A percentile compares a stretch with the other conserved stretches of the same genome.
phyloP scores from a whole-genome alignment of 2,797 vertebrate genomes.

The Poeciliopsis gracilis region DNA sequence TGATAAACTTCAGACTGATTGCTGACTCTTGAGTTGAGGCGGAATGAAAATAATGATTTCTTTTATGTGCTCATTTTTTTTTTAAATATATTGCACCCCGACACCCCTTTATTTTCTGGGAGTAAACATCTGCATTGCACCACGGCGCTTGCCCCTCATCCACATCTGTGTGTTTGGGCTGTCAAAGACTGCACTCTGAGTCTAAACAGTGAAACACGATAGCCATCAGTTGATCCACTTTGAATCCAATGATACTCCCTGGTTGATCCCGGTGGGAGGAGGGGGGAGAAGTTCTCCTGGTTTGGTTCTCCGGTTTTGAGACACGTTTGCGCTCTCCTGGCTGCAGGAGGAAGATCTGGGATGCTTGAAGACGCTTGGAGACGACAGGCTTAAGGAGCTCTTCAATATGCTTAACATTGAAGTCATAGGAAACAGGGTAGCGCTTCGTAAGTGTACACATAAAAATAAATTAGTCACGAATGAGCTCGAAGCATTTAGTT shows the following conservation, averaged over 20 bases:
- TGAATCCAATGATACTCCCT: constrained; percentile 75
- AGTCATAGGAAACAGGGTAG: background rate
- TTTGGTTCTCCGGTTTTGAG: constrained; percentile 54
- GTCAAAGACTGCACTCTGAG: constrained; percentile 48
- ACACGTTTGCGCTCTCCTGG: constrained; percentile 64
- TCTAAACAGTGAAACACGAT: constrained; percentile 72
- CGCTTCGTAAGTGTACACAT: background rate
- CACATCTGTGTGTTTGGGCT: constrained; percentile 67
- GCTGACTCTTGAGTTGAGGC: constrained; percentile 12
- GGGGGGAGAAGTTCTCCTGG: constrained; percentile 44
- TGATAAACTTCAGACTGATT: constrained; percentile 23
- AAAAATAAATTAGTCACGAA: constrained; percentile 7
- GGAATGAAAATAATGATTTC: constrained; percentile 16
- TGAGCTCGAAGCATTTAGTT: constrained; percentile 32
- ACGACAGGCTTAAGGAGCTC: background rate
- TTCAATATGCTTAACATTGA: background rate
- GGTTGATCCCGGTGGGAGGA: constrained; percentile 66
- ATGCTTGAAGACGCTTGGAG: background rate
- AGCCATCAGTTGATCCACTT: constrained; percentile 77
- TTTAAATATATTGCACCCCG: background rate
- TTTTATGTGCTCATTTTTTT: background rate
- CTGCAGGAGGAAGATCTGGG: constrained; percentile 21
- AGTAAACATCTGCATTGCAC: constrained; percentile 79
- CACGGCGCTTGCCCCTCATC: constrained; percentile 49
- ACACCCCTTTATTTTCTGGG: constrained; percentile 17